A percentile compares a stretch with the other conserved stretches of the same genome.
phyloP scores from a whole-genome alignment of 2,797 vertebrate genomes.

The Diplodus puntazzo region DNA sequence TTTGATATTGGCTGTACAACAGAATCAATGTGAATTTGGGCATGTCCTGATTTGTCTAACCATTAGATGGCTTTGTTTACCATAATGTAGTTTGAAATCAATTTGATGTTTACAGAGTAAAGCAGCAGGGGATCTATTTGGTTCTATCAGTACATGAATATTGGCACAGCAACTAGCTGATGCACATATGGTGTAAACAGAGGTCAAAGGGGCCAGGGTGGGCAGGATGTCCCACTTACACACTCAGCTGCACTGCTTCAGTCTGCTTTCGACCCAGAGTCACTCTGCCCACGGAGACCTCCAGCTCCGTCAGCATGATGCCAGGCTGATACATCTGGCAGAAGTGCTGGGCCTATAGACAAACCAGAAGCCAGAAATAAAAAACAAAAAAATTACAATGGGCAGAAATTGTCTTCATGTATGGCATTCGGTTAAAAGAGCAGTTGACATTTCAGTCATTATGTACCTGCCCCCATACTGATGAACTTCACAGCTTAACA shows the following conservation, averaged over 20 bases:
- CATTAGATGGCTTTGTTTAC: conserved; percentile 65
- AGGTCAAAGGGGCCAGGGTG: conserved; percentile 25
- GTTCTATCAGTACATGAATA: conserved; percentile 20
- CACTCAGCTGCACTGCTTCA: conserved; percentile 82
- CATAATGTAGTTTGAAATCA: conserved; percentile 63
- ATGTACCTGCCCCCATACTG: too few species aligned
- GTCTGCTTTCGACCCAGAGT: conserved; percentile 87
- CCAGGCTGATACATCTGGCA: conserved; percentile 94
- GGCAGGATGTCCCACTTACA: conserved; percentile 83
- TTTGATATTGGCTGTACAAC: conserved; percentile 22
- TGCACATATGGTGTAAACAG: conserved; percentile 38
- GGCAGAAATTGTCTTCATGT: background rate
- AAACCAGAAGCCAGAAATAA: background rate
- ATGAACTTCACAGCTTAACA: too few species aligned
- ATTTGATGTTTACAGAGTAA: conserved; percentile 76
- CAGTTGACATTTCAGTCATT: too few species aligned
- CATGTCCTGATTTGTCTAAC: conserved; percentile 17
- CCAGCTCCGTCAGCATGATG: conserved; percentile 88
- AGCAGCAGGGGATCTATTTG: conserved; percentile 56
- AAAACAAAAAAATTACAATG: background rate
- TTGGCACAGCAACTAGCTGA: conserved; percentile 35
- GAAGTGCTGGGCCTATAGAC: conserved; percentile 90
- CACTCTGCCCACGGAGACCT: conserved; percentile 90
- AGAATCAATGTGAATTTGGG: conserved; percentile 63
- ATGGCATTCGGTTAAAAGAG: background rate